Conservation (phyloP, 2,797 vertebrate species). For the Pangasius djambal region DNA sequence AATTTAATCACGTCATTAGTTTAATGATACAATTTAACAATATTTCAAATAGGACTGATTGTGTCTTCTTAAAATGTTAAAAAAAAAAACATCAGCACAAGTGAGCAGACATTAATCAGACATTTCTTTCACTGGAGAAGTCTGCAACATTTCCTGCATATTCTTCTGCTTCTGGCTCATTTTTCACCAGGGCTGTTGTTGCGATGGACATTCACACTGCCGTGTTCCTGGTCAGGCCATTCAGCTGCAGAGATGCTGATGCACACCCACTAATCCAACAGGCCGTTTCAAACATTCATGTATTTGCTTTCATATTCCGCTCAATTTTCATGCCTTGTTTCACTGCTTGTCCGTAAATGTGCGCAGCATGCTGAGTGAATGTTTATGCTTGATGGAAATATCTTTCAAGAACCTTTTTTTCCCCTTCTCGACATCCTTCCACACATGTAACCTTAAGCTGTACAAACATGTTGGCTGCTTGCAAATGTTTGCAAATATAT, state of each 20-base stretch:
- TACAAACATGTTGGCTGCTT: conserved; percentile 75
- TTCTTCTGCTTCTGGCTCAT: neutral
- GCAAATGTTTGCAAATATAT: conserved; percentile 57
- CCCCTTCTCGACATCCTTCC: conserved; percentile 68
- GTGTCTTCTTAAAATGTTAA: neutral
- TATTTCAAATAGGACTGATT: neutral
- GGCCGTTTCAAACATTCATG: conserved; percentile 45
- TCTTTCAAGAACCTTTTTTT: conserved; percentile 66
- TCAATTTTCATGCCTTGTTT: conserved; percentile 71
- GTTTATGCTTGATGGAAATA: conserved; percentile 77
- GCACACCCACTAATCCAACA: conserved; percentile 39
- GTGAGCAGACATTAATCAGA: neutral
- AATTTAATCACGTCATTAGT: neutral
- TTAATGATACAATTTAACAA: neutral
- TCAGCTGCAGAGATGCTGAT: conserved; percentile 22
- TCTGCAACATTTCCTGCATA: neutral
- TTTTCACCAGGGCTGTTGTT: conserved; percentile 11
- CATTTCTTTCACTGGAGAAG: neutral
- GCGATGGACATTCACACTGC: conserved; percentile 15
- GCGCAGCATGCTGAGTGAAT: conserved; percentile 60
- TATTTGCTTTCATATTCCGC: conserved; percentile 41
- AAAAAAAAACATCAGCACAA: neutral
- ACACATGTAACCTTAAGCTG: conserved; percentile 71
- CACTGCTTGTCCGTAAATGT: conserved; percentile 72
- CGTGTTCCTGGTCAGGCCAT: conserved; percentile 7